phyloP scores from a whole-genome alignment of 2,888 invertebrate genomes.

The Erpobdella octoculata region DNA sequence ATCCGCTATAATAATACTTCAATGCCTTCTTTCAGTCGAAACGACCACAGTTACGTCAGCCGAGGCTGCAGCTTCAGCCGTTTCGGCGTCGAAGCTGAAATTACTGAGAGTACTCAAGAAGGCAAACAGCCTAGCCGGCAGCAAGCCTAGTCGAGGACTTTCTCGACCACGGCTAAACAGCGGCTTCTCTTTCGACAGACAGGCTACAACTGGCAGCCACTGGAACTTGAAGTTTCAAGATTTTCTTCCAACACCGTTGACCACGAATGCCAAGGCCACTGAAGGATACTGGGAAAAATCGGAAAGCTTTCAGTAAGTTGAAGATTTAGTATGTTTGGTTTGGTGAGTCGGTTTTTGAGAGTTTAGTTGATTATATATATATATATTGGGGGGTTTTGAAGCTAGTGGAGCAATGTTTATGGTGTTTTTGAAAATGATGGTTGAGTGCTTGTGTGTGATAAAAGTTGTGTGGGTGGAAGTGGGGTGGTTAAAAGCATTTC shows the following conservation, averaged over 20 bases:
- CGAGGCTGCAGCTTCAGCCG: background rate
- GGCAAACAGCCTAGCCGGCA: background rate
- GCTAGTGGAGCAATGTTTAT: background rate
- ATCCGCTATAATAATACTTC: background rate
- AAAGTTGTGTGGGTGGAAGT: too few species aligned
- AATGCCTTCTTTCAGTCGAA: background rate
- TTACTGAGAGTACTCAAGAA: background rate
- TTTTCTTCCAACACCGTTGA: background rate
- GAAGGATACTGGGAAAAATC: conserved; percentile 4
- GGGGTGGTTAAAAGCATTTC: too few species aligned
- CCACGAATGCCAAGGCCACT: background rate
- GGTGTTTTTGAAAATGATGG: too few species aligned
- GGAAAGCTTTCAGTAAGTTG: background rate
- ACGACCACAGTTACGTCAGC: background rate
- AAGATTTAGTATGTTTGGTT: background rate
- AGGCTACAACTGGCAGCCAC: too few species aligned
- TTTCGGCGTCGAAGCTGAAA: background rate
- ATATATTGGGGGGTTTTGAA: background rate
- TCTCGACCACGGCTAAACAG: background rate
- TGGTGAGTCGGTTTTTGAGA: background rate
- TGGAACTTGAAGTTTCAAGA: conserved; percentile 5
- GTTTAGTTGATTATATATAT: background rate
- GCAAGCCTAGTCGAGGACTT: background rate
- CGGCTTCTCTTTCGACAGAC: background rate
- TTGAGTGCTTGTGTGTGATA: too few species aligned